Percentiles rank a stretch among this genome's conserved stretches.
Conservation (phyloP, 2,888 invertebrate genomes). For the Gari tellinella region DNA sequence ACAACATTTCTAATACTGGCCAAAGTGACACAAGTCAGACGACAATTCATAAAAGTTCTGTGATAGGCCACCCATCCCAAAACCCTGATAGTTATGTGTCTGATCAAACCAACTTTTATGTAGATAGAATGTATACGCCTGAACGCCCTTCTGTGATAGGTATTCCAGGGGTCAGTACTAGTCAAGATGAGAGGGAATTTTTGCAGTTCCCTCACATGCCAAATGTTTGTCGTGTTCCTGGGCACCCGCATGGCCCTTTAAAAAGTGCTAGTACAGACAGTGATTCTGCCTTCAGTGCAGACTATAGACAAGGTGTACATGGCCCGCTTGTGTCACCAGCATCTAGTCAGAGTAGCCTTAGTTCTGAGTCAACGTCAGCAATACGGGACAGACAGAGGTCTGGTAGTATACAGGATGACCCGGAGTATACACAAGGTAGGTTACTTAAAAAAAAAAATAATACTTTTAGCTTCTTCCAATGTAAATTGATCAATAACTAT, state of each 20-base stretch:
- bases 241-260: constrained; percentile 53
- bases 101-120: not conserved
- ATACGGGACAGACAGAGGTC: constrained; percentile 54
- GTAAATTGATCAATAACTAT: too few relatives aligned
- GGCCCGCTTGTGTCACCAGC: constrained; percentile 66
- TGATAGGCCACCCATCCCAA: constrained; percentile 33
- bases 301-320: constrained; percentile 49
- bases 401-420: constrained; percentile 74
- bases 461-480: too few relatives aligned
- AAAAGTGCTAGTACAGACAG: constrained; percentile 58
- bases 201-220: constrained; percentile 62
- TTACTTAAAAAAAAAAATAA: too few relatives aligned
- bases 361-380: constrained; percentile 69
- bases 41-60: constrained; percentile 19
- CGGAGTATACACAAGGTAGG: constrained; percentile 75
- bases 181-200: constrained; percentile 62
- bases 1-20: constrained; percentile 41
- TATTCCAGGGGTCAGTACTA: constrained; percentile 38
- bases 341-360: constrained; percentile 76
- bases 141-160: constrained; percentile 59
- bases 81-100: constrained; percentile 9
- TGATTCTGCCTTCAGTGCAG: constrained; percentile 55
- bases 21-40: constrained; percentile 18
- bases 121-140: constrained; percentile 9
- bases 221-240: constrained; percentile 60